Evolutionary conservation across 2,113 vertebrate genomes (phyloP), one percentile per base, ranked within the genome.

Genomic region (Cyprinodon tularosa): DNA sequence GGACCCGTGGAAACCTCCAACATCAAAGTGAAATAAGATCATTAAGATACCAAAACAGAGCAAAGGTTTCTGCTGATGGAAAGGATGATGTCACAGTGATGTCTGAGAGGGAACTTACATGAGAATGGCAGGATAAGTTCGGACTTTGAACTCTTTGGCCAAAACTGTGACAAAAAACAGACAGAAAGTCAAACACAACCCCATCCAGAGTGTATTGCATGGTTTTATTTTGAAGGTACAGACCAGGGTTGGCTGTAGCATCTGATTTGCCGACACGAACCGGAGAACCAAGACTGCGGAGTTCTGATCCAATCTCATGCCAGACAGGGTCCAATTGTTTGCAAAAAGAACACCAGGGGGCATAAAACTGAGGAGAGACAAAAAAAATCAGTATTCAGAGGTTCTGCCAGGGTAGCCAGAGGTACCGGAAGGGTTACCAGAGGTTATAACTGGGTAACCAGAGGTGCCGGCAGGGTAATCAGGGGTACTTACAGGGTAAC

Each of bases 301-400:
- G 95, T 88, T 99, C 98, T 13, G 94, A 88, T n/a, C 95, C 97
- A 12, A 98, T 95, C 90, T 96, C 95, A 88, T 96, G 95, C 97
- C 97, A 99, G 14, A 98, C 88, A 0, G 96, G 96, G 59, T 98
- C 97, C 81, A 99, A 85, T 71, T 97, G 96, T 92, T 96, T 96
- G 88, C 98, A 99, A 80, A 96, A 95, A 1, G 94, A 89, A 90
- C 98, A 99, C 97, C 97, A 98, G 0, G 97, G 98, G 71, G 97
- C 94, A 82, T 99, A 99, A 86, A 99, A 99, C 97, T 99, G 84
- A 37, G 44, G 68, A 36, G 65, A 45, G 5, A 80, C 3, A 36
- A 48, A 36, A 48, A 61, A 22, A 36, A 22, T 14, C 7, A 73
- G 62, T n/a, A 47, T 17, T 50, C 44, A 62, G 15, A 68, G 29